phyloP scores from a whole-genome alignment of 1,140 invertebrate species.

The Megalonaias nervosa region DNA sequence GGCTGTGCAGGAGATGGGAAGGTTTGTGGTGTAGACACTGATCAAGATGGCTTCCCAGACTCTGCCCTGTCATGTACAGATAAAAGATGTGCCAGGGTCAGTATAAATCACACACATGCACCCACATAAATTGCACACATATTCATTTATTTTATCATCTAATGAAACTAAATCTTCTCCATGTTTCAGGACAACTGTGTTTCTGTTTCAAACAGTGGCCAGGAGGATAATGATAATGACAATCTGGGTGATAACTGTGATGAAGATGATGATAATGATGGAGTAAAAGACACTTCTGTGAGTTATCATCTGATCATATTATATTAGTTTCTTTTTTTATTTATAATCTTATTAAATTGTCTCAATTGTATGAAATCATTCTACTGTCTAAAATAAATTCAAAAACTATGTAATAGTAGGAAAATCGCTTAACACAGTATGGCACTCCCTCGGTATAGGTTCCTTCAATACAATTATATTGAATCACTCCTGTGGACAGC shows the following conservation, averaged over 20 bases:
- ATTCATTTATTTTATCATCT: too few relatives aligned
- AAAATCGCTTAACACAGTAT: too few relatives aligned
- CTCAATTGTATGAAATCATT: not conserved
- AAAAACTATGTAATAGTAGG: not conserved
- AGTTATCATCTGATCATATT: not conserved
- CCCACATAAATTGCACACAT: too few relatives aligned
- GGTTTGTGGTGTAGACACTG: slow-evolving; percentile 35
- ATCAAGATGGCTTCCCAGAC: slow-evolving; percentile 40
- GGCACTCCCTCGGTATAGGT: too few relatives aligned
- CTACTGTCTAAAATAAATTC: not conserved
- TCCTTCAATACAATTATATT: too few relatives aligned
- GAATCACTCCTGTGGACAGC: too few relatives aligned
- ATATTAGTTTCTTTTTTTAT: not conserved
- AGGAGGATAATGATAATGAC: slow-evolving; percentile 42
- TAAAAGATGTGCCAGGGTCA: slow-evolving; percentile 23
- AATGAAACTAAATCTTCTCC: too few relatives aligned
- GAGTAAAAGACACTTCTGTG: slow-evolving; percentile 34
- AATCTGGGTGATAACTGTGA: slow-evolving; percentile 49
- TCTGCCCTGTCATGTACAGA: slow-evolving; percentile 26
- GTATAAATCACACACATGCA: not conserved
- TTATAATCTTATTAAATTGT: not conserved
- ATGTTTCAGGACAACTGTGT: slow-evolving; percentile 43
- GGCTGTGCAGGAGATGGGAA: slow-evolving; percentile 41
- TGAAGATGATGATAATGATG: slow-evolving; percentile 53
- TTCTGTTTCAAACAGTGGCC: slow-evolving; percentile 37